These are phyloP conservation scores for Epinotia brunnichana DNA, from an alignment of 2,888 invertebrate species.

Conservation along the genomic window DNA sequence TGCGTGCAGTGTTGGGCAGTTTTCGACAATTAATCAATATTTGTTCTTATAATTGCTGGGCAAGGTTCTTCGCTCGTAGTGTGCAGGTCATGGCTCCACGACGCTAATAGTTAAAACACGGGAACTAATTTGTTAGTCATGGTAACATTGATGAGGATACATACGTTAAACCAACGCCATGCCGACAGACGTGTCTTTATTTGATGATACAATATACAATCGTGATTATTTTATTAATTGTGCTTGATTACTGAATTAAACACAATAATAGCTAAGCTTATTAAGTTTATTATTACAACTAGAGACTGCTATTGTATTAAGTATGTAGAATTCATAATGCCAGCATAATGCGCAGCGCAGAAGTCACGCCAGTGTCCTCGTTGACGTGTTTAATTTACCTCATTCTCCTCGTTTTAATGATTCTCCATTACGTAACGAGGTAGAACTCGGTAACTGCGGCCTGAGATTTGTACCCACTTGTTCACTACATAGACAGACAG, in stretches of 20 bases:
- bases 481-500: constrained; percentile 38
- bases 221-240: constrained; percentile 57
- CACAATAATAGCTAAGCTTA: constrained; percentile 47
- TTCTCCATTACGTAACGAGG: constrained; percentile 48
- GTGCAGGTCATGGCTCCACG: constrained; percentile 69
- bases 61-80: constrained; percentile 52
- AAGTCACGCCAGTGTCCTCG: constrained; percentile 58
- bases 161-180: constrained; percentile 35
- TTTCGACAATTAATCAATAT: constrained; percentile 56
- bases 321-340: constrained; percentile 47
- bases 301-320: constrained; percentile 47
- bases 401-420: constrained; percentile 52
- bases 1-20: constrained; percentile 48
- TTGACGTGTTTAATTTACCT: constrained; percentile 59
- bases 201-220: constrained; percentile 63
- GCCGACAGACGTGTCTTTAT: constrained; percentile 48
- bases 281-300: constrained; percentile 24
- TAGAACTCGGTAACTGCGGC: constrained; percentile 18
- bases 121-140: constrained; percentile 65
- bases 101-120: constrained; percentile 57
- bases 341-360: constrained; percentile 46
- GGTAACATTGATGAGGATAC: constrained; percentile 51
- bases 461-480: constrained; percentile 34
- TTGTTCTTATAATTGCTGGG: constrained; percentile 60
- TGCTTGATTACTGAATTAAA: constrained; percentile 50